Base-by-base conservation (phyloP, 1,140 invertebrate species). In the Drosophila pseudoobscura region DNA sequence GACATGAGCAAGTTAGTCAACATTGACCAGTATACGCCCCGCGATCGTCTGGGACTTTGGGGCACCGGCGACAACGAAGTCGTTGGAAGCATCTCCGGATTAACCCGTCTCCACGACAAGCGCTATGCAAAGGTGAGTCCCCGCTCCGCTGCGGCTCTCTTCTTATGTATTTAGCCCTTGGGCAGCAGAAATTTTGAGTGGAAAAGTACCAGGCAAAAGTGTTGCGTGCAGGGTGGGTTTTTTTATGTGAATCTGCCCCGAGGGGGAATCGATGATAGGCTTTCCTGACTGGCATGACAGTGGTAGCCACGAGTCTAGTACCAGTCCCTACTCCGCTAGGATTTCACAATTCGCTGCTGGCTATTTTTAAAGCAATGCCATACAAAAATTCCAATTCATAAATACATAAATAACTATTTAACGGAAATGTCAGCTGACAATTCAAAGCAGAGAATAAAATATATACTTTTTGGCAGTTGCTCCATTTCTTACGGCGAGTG, bases 61-160 rank as follows among this genome's bases (percentile, higher is more conserved):
- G 77, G 78, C 20, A 61, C 61, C 35, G 89, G 75, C 26, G 90
- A 91, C 58, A 88, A 53, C 13, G 91, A 91, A 47, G 65, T 90
- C 11, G 46, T 71, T 2, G 90, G 91, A 56, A 73, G 39, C 22
- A 29, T 91, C 49, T 78, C 77, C 1, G 91, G 91, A 45, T 54
- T 91, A 8, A 51, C 69, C 3, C 88, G 89, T n/a, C 59, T 91
- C 22, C n/a, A 39, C 8, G 54, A 75, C 24, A 90, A 90, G 44
- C 85, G 83, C 58, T 91, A 71, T 47, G 78, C 76, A 43, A 91
- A 91, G 91, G 91, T 91, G 54, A 84, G 90, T 78, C 17, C 15
- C 15, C 44, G 24, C 24, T 26, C 13, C 11, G 35, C 31, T 31
- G 1, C 29, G 29, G 7, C 29, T 31, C 29, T 26, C 24, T 24